Evolutionary conservation across 1,140 invertebrate species (phyloP).

Genomic region (Rhopalosiphum padi): DNA sequence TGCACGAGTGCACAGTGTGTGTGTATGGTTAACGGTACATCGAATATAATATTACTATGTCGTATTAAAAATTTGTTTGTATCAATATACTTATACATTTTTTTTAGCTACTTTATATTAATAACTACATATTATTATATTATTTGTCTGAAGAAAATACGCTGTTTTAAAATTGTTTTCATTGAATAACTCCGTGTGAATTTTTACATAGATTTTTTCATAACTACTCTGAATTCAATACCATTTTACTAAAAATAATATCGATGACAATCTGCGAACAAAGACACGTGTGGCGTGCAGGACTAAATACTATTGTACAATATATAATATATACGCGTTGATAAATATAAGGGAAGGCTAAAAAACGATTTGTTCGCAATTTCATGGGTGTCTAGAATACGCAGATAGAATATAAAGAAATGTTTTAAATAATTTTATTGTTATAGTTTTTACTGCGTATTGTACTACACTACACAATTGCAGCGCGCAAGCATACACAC

Average conservation of each 20-base stretch:
- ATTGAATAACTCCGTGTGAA: background rate
- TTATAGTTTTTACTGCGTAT: too few relatives aligned
- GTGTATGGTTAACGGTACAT: background rate
- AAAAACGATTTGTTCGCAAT: background rate
- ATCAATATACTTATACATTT: background rate
- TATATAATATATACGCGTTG: too few relatives aligned
- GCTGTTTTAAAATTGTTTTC: background rate
- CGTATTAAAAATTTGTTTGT: background rate
- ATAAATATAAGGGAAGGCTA: background rate
- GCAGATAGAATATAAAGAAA: too few relatives aligned
- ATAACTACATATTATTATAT: too few relatives aligned
- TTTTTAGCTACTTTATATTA: background rate
- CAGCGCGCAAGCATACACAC: background rate
- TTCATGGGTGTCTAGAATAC: background rate
- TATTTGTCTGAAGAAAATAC: background rate
- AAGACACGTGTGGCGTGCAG: background rate
- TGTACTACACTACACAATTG: too few relatives aligned
- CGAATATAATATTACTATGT: background rate
- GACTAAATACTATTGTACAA: background rate
- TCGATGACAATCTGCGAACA: background rate
- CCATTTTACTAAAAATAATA: background rate
- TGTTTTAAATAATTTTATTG: too few relatives aligned
- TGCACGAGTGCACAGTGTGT: background rate
- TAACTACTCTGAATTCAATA: background rate
- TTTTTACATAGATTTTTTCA: background rate